A percentile compares a stretch with the other conserved stretches of the same genome.
Evolutionary conservation across 2,888 invertebrate species (phyloP).

Genomic region (Cheiracanthium punctorium): DNA sequence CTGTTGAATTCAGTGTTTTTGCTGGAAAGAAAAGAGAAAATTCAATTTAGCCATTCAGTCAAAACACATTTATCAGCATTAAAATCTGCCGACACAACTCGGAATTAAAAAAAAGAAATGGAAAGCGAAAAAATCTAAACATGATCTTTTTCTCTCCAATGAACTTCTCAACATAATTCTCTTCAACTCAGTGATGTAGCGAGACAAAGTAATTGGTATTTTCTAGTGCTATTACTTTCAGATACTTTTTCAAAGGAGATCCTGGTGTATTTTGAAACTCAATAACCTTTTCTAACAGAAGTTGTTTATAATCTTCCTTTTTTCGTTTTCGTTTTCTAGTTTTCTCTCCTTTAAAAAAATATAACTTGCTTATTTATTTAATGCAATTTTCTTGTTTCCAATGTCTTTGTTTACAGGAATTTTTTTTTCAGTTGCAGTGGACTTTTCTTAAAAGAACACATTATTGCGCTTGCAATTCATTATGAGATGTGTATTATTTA

Average conservation of each 20-base stretch:
- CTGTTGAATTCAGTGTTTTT: too few species aligned
- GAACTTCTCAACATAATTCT: neutral
- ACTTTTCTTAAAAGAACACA: too few species aligned
- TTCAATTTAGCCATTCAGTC: too few species aligned
- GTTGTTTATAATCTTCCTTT: slow-evolving; percentile 7
- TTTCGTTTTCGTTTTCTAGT: neutral
- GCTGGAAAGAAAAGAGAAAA: too few species aligned
- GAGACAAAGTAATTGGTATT: slow-evolving; percentile 15
- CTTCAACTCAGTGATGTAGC: neutral
- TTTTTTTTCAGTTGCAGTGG: too few species aligned
- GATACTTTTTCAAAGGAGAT: neutral
- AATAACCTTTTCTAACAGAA: neutral
- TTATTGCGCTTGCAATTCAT: too few species aligned
- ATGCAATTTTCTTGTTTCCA: neutral
- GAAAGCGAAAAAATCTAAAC: neutral
- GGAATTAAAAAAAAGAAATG: neutral
- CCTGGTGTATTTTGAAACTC: neutral
- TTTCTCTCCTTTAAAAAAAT: neutral
- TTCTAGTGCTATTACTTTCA: neutral
- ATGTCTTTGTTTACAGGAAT: too few species aligned
- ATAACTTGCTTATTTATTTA: neutral
- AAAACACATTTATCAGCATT: neutral
- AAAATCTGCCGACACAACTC: neutral
- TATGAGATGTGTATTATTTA: too few species aligned
- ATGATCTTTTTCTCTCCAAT: neutral